Conservation (phyloP, 2,888 invertebrate genomes). For the Hypselothyrea guttata region DNA sequence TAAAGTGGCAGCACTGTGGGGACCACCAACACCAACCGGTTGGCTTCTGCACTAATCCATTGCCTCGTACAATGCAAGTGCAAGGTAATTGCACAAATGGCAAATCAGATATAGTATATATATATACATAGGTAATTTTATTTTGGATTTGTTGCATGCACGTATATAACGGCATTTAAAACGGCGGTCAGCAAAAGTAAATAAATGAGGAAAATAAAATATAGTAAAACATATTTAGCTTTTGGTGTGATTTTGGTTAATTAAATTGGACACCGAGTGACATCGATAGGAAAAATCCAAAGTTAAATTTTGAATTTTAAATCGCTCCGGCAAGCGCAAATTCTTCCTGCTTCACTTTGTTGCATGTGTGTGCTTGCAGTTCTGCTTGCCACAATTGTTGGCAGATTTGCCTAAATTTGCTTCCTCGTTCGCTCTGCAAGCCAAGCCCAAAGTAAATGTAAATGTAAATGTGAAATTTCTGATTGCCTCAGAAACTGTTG, state of each 20-base stretch:
- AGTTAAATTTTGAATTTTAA: constrained; percentile 13
- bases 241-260: constrained; percentile 14
- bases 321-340: not conserved
- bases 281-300: constrained; percentile 33
- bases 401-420: constrained; percentile 24
- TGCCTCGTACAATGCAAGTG: constrained; percentile 63
- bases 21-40: constrained; percentile 53
- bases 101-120: constrained; percentile 1
- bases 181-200: constrained; percentile 10
- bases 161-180: constrained; percentile 7
- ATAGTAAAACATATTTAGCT: constrained; percentile 2
- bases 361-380: constrained; percentile 14
- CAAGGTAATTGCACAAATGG: constrained; percentile 73
- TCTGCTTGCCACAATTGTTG: constrained; percentile 24
- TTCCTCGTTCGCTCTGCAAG: constrained; percentile 41
- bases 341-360: constrained; percentile 27
- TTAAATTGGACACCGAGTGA: constrained; percentile 41
- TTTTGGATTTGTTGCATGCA: too few species aligned
- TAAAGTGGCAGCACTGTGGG: not conserved
- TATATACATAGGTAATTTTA: not conserved
- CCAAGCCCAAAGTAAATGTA: constrained; percentile 33
- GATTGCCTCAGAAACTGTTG: constrained; percentile 40
- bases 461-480: constrained; percentile 32
- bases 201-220: constrained; percentile 11
- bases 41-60: constrained; percentile 35